Evolutionary conservation across 2,113 vertebrate genomes (phyloP), one percentile per base, ranked within the genome.

Genomic region (Nothoprocta perdicaria): DNA sequence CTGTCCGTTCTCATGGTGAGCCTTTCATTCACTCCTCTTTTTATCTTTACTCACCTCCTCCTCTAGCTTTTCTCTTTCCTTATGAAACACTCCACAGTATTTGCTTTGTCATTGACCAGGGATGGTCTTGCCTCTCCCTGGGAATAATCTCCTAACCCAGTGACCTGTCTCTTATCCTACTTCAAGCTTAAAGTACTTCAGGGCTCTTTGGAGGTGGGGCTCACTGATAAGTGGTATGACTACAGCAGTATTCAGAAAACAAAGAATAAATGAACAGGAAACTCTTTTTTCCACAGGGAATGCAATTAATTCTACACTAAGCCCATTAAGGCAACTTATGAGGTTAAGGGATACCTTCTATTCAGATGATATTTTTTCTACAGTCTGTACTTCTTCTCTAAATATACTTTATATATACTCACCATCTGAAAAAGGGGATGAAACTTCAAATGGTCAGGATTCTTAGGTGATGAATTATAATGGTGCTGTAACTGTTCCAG

Each of bases 301-400:
- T 12, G 52, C 80, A 88, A 82, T 91, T 66, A 82, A 83, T 58
- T 90, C 67, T 46, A 14, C 23, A 31, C 79, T 62, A 40, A 81
- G 62, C 76, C 86, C 89, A 95, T 92, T 94, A 89, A 88, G 62
- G 65, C 60, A 93, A 63, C 58, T 94, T 91, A 92, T 89, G 91
- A 95, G 72, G 72, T 87, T 90, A 96, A 93, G 82, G 79, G 73
- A 73, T 75, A 88, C 86, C 89, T 95, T 96, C 91, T 93, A 75
- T 92, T 79, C 57, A 86, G 80, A 76, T 66, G 75, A 0, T 80
- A 33, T 58, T 71, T 92, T 91, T 48, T 65, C 87, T 90, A 11
- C 62, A 68, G 73, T 46, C 57, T 62, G 38, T 53, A 76, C 46
- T 61, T 69, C 73, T 85, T 86, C 76, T 65, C 66, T 86, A 67